Percentiles rank a stretch among this genome's conserved stretches.
Conservation (phyloP, 2,888 invertebrate genomes). For the Chymomyza amoena region DNA sequence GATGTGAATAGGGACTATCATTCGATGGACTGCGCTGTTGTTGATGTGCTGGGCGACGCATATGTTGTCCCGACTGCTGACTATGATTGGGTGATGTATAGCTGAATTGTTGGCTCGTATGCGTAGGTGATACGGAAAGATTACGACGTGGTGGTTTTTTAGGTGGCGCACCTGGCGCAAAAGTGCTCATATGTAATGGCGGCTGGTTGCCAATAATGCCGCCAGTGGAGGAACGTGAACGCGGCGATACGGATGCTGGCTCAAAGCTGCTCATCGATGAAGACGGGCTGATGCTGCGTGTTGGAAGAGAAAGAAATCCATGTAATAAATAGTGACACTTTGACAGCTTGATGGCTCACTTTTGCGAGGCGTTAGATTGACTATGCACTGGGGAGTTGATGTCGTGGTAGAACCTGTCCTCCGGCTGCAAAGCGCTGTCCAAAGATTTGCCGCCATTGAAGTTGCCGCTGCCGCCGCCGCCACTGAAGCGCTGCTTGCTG, state of each 20-base stretch:
- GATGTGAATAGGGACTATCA: conserved; percentile 72
- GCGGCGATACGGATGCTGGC: conserved; percentile 74
- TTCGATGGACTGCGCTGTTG: conserved; percentile 54
- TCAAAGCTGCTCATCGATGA: conserved; percentile 77
- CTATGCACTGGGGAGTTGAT: conserved; percentile 70
- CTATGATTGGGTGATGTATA: conserved; percentile 68
- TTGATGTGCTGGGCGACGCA: conserved; percentile 36
- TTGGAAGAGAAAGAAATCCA: background rate
- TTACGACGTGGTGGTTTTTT: conserved; percentile 94
- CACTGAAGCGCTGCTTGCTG: conserved; percentile 67
- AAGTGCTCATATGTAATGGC: conserved; percentile 63
- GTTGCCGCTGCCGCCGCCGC: conserved; percentile 51
- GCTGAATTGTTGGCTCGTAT: conserved; percentile 79
- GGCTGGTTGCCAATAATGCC: conserved; percentile 55
- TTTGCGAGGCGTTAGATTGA: conserved; percentile 57
- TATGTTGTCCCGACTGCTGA: conserved; percentile 43
- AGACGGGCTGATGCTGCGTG: conserved; percentile 75
- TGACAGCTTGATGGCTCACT: conserved; percentile 39
- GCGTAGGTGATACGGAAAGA: conserved; percentile 91
- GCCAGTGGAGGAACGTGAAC: conserved; percentile 72
- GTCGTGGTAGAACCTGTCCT: conserved; percentile 64
- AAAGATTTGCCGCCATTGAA: conserved; percentile 72
- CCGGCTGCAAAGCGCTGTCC: conserved; percentile 71
- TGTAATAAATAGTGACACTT: background rate
- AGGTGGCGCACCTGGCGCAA: conserved; percentile 85